phyloP scores from a whole-genome alignment of 37 sponge, comb jelly and placozoan species.

The Cladorhizidae sp. region DNA sequence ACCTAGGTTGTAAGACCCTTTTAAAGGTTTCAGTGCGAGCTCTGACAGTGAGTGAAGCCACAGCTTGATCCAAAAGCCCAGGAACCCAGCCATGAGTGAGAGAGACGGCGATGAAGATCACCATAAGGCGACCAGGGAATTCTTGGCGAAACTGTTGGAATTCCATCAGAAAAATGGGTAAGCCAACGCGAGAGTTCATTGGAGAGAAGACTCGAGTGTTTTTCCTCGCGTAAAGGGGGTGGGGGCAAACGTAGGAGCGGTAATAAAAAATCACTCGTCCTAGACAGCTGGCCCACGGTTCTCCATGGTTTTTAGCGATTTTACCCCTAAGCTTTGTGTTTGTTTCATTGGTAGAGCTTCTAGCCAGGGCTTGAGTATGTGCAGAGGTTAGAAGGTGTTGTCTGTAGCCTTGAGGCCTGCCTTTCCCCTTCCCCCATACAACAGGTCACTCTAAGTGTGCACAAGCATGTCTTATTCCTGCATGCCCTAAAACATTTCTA shows the following conservation, averaged over 20 bases:
- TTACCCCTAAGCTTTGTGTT: too few species aligned
- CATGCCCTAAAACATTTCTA: conserved; percentile 11
- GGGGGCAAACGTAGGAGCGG: background rate
- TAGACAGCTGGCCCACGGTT: too few species aligned
- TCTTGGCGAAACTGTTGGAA: conserved; percentile 45
- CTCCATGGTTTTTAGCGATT: too few species aligned
- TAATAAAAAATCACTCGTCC: too few species aligned
- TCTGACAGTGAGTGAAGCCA: background rate
- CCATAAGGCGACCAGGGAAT: conserved; percentile 26
- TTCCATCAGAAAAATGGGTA: conserved; percentile 65
- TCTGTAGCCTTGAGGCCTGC: too few species aligned
- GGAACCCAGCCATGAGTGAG: background rate
- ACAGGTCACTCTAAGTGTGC: too few species aligned
- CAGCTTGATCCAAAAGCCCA: background rate
- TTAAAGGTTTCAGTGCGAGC: background rate
- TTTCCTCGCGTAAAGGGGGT: conserved; percentile 23
- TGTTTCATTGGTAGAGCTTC: too few species aligned
- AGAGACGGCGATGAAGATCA: conserved; percentile 21
- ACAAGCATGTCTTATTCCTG: too few species aligned
- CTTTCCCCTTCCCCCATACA: background rate
- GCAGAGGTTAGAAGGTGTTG: too few species aligned
- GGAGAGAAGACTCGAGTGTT: background rate
- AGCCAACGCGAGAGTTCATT: background rate
- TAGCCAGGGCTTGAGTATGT: too few species aligned
- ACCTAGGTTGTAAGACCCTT: background rate